Evolutionary conservation across 2,888 invertebrate genomes (phyloP).

Genomic region (Amiota communis): DNA sequence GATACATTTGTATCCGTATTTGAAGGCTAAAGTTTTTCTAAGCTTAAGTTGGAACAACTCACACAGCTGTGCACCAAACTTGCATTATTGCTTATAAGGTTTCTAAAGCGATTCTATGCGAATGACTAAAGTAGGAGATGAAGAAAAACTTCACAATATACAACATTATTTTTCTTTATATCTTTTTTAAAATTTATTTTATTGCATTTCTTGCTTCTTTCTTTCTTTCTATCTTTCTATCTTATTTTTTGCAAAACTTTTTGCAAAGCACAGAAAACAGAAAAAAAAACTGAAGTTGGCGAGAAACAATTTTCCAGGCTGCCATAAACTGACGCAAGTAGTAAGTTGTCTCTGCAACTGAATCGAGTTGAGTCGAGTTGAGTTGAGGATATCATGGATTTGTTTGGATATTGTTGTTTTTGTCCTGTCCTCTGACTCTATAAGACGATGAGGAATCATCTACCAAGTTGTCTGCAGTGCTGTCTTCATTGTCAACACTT

Average conservation of each 20-base stretch:
- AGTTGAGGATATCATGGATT: background rate
- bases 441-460: background rate
- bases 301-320: constrained; percentile 48
- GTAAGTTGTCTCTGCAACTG: background rate
- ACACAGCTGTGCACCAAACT: constrained; percentile 5
- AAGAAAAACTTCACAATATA: too few relatives aligned
- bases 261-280: background rate
- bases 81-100: constrained; percentile 1
- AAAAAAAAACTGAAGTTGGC: constrained; percentile 10
- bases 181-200: too few relatives aligned
- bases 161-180: too few relatives aligned
- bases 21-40: background rate
- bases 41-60: background rate
- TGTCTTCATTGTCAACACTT: constrained; percentile 58
- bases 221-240: background rate
- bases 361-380: too few relatives aligned
- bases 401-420: background rate
- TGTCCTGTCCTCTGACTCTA: background rate
- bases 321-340: constrained; percentile 43
- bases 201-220: background rate
- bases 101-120: background rate
- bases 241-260: background rate
- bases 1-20: too few relatives aligned
- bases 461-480: constrained; percentile 16
- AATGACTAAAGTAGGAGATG: background rate